A percentile compares a stretch with the other conserved stretches of the same genome.
phyloP scores from a whole-genome alignment of 2,113 vertebrate genomes.

The Edolisoma coerulescens region DNA sequence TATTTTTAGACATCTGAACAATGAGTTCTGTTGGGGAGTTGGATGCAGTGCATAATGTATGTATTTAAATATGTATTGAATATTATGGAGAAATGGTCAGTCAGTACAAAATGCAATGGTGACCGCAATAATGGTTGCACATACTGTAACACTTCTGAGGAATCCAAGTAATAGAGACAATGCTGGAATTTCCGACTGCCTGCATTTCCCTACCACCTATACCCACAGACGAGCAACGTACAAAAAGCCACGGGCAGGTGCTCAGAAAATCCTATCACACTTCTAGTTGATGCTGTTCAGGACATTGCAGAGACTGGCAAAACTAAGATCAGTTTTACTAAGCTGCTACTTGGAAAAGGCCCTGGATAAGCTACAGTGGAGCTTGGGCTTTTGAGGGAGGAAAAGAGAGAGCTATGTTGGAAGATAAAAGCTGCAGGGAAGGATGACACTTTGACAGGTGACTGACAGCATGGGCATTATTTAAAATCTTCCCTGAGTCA shows the following conservation, averaged over 20 bases:
- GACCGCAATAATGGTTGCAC: too few species aligned
- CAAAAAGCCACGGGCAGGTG: neutral
- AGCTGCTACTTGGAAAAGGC: neutral
- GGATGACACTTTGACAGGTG: neutral
- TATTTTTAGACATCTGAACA: neutral
- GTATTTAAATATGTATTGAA: neutral
- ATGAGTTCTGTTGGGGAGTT: neutral
- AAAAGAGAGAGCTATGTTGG: neutral
- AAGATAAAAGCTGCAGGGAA: neutral
- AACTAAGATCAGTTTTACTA: neutral
- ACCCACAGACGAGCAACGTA: neutral
- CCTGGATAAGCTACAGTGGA: neutral
- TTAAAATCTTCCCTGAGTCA: neutral
- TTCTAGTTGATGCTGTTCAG: neutral
- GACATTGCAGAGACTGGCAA: neutral
- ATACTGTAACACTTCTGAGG: neutral
- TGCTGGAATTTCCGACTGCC: neutral
- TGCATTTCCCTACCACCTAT: neutral
- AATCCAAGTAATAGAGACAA: neutral
- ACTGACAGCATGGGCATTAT: neutral
- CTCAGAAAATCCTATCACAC: neutral
- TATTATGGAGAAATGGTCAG: neutral
- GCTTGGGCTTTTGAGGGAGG: neutral
- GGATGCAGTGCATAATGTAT: neutral
- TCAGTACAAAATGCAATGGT: neutral